These are phyloP conservation scores for Philaenus spumarius DNA, from an alignment of 1,140 invertebrate genomes.

Conservation along the genomic window DNA sequence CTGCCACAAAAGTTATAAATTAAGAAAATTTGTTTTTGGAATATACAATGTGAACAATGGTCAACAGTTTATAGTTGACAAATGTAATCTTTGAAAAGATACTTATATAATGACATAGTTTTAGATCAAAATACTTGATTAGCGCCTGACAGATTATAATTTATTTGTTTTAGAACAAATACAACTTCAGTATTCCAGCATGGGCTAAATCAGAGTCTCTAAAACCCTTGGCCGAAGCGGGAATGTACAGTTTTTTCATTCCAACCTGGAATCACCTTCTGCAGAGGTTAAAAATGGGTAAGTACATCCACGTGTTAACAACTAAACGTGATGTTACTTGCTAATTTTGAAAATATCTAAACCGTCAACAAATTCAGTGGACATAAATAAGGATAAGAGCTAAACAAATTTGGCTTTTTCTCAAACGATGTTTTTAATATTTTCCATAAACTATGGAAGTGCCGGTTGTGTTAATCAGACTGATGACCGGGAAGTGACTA, in stretches of 20 bases:
- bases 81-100: background rate
- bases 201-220: slow-evolving; percentile 59
- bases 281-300: slow-evolving; percentile 45
- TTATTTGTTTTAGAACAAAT: slow-evolving; percentile 42
- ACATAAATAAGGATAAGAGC: too few relatives aligned
- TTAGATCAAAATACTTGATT: background rate
- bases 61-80: background rate
- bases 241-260: slow-evolving; percentile 47
- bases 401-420: too few relatives aligned
- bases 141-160: background rate
- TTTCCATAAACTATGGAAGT: too few relatives aligned
- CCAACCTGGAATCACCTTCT: slow-evolving; percentile 44
- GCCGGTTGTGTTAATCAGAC: too few relatives aligned
- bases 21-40: background rate
- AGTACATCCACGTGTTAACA: too few relatives aligned
- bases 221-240: slow-evolving; percentile 44
- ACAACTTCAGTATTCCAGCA: slow-evolving; percentile 63
- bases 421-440: too few relatives aligned
- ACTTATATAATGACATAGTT: background rate
- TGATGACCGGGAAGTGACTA: too few relatives aligned
- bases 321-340: too few relatives aligned
- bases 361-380: too few relatives aligned
- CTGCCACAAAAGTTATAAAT: background rate
- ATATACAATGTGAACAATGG: background rate
- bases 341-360: too few relatives aligned